Evolutionary conservation across 2,888 invertebrate genomes (phyloP).

Genomic region (Chironomus tentans): DNA sequence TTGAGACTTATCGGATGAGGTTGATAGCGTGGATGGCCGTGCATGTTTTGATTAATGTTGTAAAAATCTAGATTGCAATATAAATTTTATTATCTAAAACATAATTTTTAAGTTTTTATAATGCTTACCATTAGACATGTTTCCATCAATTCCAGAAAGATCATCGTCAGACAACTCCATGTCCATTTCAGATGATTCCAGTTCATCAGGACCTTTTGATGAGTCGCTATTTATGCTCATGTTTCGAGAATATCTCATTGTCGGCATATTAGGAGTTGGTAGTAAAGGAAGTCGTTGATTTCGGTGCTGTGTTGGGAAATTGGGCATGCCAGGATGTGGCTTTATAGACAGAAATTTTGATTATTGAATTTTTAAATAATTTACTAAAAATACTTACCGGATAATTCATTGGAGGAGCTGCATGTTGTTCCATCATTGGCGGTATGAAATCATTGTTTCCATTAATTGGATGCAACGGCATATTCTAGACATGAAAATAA

Average conservation of each 20-base stretch:
- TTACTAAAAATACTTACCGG: neutral
- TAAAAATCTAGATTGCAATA: neutral
- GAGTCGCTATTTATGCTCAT: slow-evolving; percentile 29
- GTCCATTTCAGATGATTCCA: slow-evolving; percentile 78
- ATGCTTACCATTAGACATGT: neutral
- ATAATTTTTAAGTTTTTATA: no score
- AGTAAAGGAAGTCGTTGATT: slow-evolving; percentile 30
- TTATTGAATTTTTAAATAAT: neutral
- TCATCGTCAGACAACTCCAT: slow-evolving; percentile 79
- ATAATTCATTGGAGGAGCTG: neutral
- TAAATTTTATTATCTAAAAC: neutral
- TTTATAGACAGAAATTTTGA: neutral
- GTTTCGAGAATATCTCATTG: neutral
- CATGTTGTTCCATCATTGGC: neutral
- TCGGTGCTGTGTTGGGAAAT: neutral
- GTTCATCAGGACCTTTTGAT: slow-evolving; percentile 49
- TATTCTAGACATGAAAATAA: neutral
- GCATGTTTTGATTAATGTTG: neutral
- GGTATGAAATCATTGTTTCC: neutral
- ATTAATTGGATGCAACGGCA: neutral
- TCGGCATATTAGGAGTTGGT: slow-evolving; percentile 33
- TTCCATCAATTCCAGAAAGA: slow-evolving; percentile 32
- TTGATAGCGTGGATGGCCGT: no score
- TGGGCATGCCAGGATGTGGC: neutral
- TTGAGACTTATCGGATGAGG: slow-evolving; percentile 15